phyloP scores from a whole-genome alignment of 2,113 vertebrate species.

The Prunella fulvescens region DNA sequence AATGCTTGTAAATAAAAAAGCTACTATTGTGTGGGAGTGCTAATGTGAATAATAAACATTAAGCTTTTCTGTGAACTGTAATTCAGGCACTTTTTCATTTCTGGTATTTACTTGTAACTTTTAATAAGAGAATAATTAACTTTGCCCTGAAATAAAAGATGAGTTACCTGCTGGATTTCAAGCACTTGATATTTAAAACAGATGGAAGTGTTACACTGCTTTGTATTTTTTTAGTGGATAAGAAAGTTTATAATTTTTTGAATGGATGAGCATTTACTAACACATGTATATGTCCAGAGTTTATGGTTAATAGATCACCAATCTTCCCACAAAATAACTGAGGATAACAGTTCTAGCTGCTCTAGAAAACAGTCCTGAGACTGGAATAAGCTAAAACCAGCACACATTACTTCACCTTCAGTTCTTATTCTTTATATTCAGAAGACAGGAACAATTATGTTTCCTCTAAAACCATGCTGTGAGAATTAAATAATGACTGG shows the following conservation, averaged over 20 bases:
- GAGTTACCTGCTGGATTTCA: neutral
- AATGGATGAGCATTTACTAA: neutral
- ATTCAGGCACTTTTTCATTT: neutral
- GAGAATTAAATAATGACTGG: conserved; percentile 29
- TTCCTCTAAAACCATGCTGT: neutral
- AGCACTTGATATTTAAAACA: neutral
- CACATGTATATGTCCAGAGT: neutral
- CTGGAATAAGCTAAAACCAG: neutral
- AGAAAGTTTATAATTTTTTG: neutral
- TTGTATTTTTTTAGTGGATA: neutral
- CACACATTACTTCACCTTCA: neutral
- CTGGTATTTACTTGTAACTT: neutral
- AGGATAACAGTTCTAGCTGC: neutral
- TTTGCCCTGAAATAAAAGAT: neutral
- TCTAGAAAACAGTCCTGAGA: neutral
- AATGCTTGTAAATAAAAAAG: neutral
- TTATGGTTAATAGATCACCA: neutral
- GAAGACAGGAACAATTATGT: neutral
- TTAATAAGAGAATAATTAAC: neutral
- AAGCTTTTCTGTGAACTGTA: neutral
- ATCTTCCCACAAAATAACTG: neutral
- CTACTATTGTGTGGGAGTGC: neutral
- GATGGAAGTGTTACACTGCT: neutral
- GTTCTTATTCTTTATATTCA: neutral
- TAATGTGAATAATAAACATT: neutral